Evolutionary conservation across 2,113 vertebrate species (phyloP), one percentile per base, ranked within the genome.

Genomic region (Herpetotheres cachinnans): DNA sequence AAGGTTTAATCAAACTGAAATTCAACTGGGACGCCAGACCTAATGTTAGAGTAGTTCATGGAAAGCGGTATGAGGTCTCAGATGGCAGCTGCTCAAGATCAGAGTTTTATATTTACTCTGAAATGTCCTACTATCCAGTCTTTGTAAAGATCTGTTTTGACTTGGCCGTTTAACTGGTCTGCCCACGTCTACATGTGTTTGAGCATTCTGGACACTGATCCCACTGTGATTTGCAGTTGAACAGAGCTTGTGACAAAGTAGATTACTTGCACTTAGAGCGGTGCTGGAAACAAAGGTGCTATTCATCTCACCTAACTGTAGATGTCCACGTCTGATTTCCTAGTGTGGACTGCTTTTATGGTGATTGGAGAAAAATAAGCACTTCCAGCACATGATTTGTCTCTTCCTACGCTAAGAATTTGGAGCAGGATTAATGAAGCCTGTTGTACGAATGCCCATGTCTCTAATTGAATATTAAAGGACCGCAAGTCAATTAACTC

Each of bases 111-210:
- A 0, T 36, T 20, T 80, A 0, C 46, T 63, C 72, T 52, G 59
- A 46, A 91, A 46, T 5, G 56, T 92, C 73, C 77, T 46, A 2
- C 40, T 55, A 13, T 6, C 36, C 30, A 3, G 8, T n/a, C 65
- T 88, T 38, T 55, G 69, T 27, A 40, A 70, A 10, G 7, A 20
- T 22, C 29, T 46, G 0, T n/a, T 55, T 62, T 63, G 77, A 16
- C 55, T 14, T 29, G 78, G 36, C 29, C 7, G 0, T 71, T 47
- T 18, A 38, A 4, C 5, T 38, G 69, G n/a, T 44, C 25, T 63
- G 16, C 70, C 27, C 65, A 7, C 0, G 0, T 15, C 71, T 78
- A 3, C 4, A 0, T 0, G 6, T 38, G 93, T 81, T 58, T 14
- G 36, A 77, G 22, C 6, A 0, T 49, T 71, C 66, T 25, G 71